phyloP scores from a whole-genome alignment of 2,113 vertebrate genomes.

The Empidonax traillii region DNA sequence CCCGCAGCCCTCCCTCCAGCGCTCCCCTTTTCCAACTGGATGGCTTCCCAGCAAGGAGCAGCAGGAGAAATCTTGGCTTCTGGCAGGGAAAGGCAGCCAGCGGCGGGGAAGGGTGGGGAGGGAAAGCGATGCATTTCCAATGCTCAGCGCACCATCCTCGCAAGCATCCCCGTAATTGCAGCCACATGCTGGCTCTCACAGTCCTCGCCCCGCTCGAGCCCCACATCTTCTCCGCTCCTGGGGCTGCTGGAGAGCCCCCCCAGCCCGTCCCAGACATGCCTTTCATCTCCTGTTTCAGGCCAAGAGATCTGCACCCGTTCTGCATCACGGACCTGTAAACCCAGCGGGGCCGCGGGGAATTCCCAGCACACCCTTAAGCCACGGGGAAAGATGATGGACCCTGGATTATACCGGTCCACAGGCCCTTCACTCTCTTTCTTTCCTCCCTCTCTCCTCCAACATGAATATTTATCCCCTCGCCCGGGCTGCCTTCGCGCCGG shows the following conservation, averaged over 20 bases:
- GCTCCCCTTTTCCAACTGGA: neutral
- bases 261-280: neutral
- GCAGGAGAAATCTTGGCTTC: constrained; percentile 52
- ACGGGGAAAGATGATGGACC: neutral
- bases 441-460: neutral
- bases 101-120: neutral
- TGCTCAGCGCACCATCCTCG: neutral
- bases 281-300: neutral
- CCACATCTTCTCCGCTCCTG: neutral
- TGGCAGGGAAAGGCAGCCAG: constrained; percentile 17
- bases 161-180: constrained; percentile 36
- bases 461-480: constrained; percentile 42
- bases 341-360: neutral
- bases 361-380: neutral
- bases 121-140: neutral
- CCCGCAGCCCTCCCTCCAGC: neutral
- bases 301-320: neutral
- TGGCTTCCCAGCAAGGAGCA: constrained; percentile 44
- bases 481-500: neutral
- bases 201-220: neutral
- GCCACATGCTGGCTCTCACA: constrained; percentile 42
- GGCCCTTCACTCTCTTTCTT: neutral
- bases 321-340: neutral
- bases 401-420: neutral
- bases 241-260: neutral